Conservation (phyloP, 1,140 invertebrate genomes). For the Drosophila rhopaloa region DNA sequence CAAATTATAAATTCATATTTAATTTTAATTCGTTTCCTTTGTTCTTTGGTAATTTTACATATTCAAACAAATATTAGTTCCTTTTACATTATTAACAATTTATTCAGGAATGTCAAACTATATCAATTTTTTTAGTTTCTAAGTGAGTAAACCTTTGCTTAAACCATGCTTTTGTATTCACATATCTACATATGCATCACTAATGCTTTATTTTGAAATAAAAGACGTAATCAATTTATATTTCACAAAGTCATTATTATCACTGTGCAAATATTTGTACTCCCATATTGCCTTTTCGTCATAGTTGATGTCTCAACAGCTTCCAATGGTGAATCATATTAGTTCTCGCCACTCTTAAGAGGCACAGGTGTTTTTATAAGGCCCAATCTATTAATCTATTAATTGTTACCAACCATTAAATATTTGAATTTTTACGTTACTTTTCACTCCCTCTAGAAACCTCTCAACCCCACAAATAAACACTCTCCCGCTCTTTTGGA, state of each 20-base stretch:
- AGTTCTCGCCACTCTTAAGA: background rate
- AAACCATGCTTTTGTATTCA: too few relatives aligned
- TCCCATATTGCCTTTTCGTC: conserved; percentile 15
- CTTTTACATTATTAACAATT: too few relatives aligned
- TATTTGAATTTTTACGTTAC: background rate
- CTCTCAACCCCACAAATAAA: background rate
- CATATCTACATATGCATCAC: background rate
- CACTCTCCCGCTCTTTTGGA: conserved; percentile 25
- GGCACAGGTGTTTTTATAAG: conserved; percentile 7
- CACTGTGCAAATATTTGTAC: conserved; percentile 6
- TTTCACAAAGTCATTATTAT: conserved; percentile 14
- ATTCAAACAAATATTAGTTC: too few relatives aligned
- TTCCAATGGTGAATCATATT: conserved; percentile 27
- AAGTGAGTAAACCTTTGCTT: too few relatives aligned
- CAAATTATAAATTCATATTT: too few relatives aligned
- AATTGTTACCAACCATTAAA: background rate
- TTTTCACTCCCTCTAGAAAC: background rate
- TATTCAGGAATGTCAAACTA: too few relatives aligned
- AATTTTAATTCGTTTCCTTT: too few relatives aligned
- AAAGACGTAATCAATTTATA: background rate
- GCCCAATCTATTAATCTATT: background rate
- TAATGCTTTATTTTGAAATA: background rate
- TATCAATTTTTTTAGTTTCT: too few relatives aligned
- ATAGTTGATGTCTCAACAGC: conserved; percentile 18
- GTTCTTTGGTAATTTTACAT: too few relatives aligned